phyloP scores from a whole-genome alignment of 2,888 invertebrate species.

The Strigamia maritima region DNA sequence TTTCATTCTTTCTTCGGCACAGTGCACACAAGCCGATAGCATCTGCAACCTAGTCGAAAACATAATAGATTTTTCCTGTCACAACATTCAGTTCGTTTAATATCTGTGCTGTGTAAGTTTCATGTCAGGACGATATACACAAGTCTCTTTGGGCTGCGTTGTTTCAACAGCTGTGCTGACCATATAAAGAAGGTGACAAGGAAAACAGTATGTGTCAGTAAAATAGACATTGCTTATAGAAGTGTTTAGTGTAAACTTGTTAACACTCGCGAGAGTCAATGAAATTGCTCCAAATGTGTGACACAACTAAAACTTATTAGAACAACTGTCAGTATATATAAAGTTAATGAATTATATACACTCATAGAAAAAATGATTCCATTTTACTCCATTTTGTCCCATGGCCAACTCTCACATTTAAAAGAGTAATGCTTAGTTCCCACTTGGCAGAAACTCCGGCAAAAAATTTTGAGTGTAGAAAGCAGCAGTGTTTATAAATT shows the following conservation, averaged over 20 bases:
- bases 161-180: slow-evolving; percentile 38
- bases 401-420: too few species aligned
- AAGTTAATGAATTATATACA: too few species aligned
- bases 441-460: too few species aligned
- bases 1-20: slow-evolving; percentile 22
- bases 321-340: neutral
- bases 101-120: slow-evolving; percentile 32
- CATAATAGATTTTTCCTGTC: slow-evolving; percentile 34
- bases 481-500: too few species aligned
- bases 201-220: slow-evolving; percentile 7
- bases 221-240: slow-evolving; percentile 29
- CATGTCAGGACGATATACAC: slow-evolving; percentile 32
- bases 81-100: slow-evolving; percentile 31
- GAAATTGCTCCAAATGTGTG: neutral
- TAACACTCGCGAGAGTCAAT: slow-evolving; percentile 15
- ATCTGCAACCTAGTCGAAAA: slow-evolving; percentile 34
- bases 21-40: slow-evolving; percentile 31
- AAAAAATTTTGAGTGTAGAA: too few species aligned
- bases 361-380: too few species aligned
- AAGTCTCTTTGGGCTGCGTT: slow-evolving; percentile 31
- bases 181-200: slow-evolving; percentile 34
- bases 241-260: slow-evolving; percentile 30
- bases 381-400: too few species aligned
- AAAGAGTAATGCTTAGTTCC: too few species aligned
- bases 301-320: slow-evolving; percentile 18